Evolutionary conservation across 2,797 vertebrate species (phyloP).

Genomic region (Chanos chanos): DNA sequence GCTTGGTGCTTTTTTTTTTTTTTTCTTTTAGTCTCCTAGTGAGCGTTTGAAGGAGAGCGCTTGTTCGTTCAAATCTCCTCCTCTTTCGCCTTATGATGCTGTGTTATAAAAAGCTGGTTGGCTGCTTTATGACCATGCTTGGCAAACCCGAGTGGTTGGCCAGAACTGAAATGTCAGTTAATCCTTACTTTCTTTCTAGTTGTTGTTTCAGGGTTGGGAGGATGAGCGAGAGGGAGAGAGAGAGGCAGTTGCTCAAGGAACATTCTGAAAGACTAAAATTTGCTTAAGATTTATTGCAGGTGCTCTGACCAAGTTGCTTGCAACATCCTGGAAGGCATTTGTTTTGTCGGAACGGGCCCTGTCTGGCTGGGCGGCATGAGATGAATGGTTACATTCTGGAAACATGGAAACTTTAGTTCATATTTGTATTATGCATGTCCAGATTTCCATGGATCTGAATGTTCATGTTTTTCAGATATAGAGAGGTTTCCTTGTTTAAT

Average conservation of each 20-base stretch:
- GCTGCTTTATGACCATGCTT: conserved; percentile 3
- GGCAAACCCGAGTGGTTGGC: conserved; percentile 13
- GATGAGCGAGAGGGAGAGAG: conserved; percentile 13
- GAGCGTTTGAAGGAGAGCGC: not conserved
- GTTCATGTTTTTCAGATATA: conserved; percentile 9
- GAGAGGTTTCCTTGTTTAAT: not conserved
- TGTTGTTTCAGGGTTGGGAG: conserved; percentile 3
- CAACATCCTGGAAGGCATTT: conserved; percentile 2
- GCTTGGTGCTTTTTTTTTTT: not conserved
- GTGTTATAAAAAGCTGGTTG: conserved; percentile 1
- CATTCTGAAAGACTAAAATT: conserved; percentile 11
- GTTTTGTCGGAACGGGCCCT: not conserved
- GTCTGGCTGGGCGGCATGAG: conserved; percentile 1
- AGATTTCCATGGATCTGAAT: conserved; percentile 9
- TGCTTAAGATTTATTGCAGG: conserved; percentile 29
- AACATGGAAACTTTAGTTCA: conserved; percentile 42
- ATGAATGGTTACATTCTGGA: not conserved
- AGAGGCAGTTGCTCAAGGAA: not conserved
- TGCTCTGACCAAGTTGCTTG: conserved; percentile 2
- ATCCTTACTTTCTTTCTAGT: not conserved
- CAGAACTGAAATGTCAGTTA: not conserved
- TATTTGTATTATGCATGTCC: conserved; percentile 26
- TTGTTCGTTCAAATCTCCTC: not conserved
- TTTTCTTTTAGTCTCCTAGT: not conserved
- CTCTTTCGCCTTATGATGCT: not conserved